Evolutionary conservation across 2,888 invertebrate genomes (phyloP).

Genomic region (Caenorhabditis auriculariae): DNA sequence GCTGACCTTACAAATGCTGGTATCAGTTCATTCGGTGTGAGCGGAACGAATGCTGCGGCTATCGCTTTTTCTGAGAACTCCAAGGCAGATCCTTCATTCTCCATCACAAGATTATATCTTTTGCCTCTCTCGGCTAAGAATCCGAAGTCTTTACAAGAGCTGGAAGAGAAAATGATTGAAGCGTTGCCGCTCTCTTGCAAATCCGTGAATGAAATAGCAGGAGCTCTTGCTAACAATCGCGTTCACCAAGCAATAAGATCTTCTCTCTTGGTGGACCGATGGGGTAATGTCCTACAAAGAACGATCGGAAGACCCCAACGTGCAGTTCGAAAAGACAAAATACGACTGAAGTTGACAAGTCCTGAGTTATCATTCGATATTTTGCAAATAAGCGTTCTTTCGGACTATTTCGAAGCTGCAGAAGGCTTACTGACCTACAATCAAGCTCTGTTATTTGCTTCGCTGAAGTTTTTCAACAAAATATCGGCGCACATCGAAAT

Average conservation of each 20-base stretch:
- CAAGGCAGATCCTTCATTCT: slow-evolving; percentile 20
- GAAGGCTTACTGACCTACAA: too few species aligned
- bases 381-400: slow-evolving; percentile 16
- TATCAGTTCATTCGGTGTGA: slow-evolving; percentile 59
- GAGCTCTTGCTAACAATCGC: slow-evolving; percentile 16
- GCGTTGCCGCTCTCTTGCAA: slow-evolving; percentile 20
- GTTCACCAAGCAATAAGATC: slow-evolving; percentile 18
- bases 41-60: slow-evolving; percentile 59
- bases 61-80: slow-evolving; percentile 29
- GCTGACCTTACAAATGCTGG: slow-evolving; percentile 39
- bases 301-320: slow-evolving; percentile 19
- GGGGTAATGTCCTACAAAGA: slow-evolving; percentile 10
- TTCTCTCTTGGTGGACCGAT: slow-evolving; percentile 15
- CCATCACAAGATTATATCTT: slow-evolving; percentile 16
- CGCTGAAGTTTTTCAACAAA: slow-evolving; percentile 19
- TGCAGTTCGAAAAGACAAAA: slow-evolving; percentile 13
- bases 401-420: slow-evolving; percentile 9
- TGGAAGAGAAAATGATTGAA: slow-evolving; percentile 16
- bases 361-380: slow-evolving; percentile 3
- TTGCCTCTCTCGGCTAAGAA: slow-evolving; percentile 52
- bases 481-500: slow-evolving; percentile 17
- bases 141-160: slow-evolving; percentile 30
- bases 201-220: slow-evolving; percentile 16
- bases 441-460: slow-evolving; percentile 22
- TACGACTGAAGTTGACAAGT: slow-evolving; percentile 7